phyloP scores from a whole-genome alignment of 1,140 invertebrate genomes.

The Drosophila nigromelanica region DNA sequence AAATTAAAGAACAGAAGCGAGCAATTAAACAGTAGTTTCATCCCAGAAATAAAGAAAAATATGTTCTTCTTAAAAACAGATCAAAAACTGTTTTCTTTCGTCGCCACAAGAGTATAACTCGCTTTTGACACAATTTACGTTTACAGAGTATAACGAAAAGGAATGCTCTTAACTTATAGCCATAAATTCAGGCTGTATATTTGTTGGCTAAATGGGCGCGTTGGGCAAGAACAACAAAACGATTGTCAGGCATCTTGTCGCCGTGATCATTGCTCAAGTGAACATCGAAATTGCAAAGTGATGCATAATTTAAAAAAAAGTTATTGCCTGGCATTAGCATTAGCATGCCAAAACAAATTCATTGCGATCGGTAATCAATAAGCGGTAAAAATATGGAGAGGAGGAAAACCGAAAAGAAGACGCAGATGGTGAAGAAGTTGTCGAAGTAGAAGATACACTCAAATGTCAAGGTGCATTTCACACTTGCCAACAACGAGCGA shows the following conservation, averaged over 20 bases:
- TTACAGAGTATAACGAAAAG: constrained; percentile 5
- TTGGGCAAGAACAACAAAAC: constrained; percentile 16
- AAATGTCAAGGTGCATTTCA: constrained; percentile 83
- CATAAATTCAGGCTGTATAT: constrained; percentile 26
- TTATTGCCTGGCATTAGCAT: constrained; percentile 27
- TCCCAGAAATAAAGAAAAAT: constrained; percentile 13
- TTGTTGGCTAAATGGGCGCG: constrained; percentile 2
- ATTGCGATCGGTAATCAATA: constrained; percentile 38
- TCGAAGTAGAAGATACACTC: constrained; percentile 13
- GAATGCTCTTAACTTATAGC: constrained; percentile 6
- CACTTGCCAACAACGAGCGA: constrained; percentile 41
- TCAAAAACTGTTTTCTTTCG: no score
- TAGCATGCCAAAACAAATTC: constrained; percentile 31
- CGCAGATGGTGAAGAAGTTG: not conserved
- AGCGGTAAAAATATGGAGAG: constrained; percentile 18
- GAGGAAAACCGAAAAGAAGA: constrained; percentile 11
- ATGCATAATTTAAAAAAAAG: constrained; percentile 41
- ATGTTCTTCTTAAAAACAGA: not conserved
- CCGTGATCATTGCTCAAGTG: not conserved
- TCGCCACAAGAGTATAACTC: no score
- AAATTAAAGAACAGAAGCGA: constrained; percentile 63
- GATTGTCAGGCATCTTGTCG: constrained; percentile 6
- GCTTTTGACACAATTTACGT: no score
- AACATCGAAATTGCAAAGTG: constrained; percentile 32
- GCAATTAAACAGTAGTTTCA: constrained; percentile 49